These are phyloP conservation scores for Callipepla squamata DNA, from an alignment of 2,113 vertebrate genomes.

Conservation along the genomic window DNA sequence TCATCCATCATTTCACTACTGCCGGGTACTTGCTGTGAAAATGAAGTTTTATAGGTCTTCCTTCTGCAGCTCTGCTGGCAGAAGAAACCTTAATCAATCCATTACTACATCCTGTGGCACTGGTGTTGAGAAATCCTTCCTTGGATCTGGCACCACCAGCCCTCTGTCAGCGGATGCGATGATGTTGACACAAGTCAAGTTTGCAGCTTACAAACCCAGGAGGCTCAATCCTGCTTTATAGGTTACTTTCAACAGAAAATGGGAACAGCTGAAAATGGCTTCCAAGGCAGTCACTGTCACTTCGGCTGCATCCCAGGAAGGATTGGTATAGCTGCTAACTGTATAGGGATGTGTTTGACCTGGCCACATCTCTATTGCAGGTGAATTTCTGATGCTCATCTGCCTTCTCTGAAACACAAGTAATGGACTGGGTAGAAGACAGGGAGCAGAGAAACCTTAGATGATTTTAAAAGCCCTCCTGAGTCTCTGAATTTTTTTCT, in stretches of 20 bases:
- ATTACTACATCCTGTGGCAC: not conserved
- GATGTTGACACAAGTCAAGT: not conserved
- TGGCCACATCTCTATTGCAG: not conserved
- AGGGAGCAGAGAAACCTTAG: conserved; percentile 20
- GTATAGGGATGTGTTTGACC: not conserved
- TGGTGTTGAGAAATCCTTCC: not conserved
- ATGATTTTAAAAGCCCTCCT: conserved; percentile 41
- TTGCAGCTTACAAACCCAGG: not conserved
- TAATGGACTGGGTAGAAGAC: not conserved
- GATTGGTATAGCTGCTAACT: rapidly evolving
- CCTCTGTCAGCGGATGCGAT: not conserved
- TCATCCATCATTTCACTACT: not conserved
- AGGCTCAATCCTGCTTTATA: not conserved
- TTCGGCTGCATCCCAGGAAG: not conserved
- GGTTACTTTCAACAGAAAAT: not conserved
- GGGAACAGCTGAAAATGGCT: not conserved
- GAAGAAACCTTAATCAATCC: not conserved
- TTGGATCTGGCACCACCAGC: not conserved
- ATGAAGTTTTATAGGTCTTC: not conserved
- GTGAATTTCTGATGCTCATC: not conserved
- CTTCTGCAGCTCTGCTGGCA: not conserved
- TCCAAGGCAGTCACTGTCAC: not conserved
- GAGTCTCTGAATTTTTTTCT: conserved; percentile 39
- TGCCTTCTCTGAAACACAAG: not conserved
- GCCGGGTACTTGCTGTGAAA: not conserved